Conservation (phyloP, 2,113 vertebrate species). For the Rhizomys pruinosus region DNA sequence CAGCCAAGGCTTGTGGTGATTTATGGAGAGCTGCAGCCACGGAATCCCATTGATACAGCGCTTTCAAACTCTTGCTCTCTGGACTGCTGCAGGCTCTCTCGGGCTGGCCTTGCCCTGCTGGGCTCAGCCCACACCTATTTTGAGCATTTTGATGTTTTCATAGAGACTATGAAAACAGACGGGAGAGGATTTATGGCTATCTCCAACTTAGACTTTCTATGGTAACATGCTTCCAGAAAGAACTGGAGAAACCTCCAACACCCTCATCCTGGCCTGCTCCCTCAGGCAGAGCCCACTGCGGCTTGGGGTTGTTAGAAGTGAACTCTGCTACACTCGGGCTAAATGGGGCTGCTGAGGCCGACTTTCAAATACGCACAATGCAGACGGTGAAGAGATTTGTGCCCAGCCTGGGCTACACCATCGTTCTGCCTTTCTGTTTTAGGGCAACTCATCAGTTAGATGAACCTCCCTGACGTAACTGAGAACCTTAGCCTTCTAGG, state of each 20-base stretch:
- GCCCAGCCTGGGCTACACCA: not conserved
- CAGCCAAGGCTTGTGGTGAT: constrained; percentile 71
- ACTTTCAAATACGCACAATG: not conserved
- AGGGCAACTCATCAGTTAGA: not conserved
- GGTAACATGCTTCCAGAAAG: constrained; percentile 54
- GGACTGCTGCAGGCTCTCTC: constrained; percentile 45
- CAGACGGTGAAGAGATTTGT: not conserved
- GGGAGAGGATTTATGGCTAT: constrained; percentile 37
- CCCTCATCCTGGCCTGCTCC: fast-evolving
- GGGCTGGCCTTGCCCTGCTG: constrained; percentile 37
- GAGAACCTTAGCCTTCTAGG: not conserved
- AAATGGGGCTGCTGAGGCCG: not conserved
- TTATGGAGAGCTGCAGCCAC: constrained; percentile 73
- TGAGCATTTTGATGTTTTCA: constrained; percentile 18
- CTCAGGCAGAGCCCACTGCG: not conserved
- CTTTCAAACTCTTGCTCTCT: constrained; percentile 60
- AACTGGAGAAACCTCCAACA: fast-evolving
- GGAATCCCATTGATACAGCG: constrained; percentile 55
- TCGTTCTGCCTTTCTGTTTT: not conserved
- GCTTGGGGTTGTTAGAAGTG: not conserved
- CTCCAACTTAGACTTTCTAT: constrained; percentile 33
- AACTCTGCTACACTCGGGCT: constrained; percentile 3
- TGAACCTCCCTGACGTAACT: not conserved
- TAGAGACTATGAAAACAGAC: not conserved
- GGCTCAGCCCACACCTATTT: constrained; percentile 65